Conservation (phyloP, 2,888 invertebrate species). For the Platerodrilus igneus region DNA sequence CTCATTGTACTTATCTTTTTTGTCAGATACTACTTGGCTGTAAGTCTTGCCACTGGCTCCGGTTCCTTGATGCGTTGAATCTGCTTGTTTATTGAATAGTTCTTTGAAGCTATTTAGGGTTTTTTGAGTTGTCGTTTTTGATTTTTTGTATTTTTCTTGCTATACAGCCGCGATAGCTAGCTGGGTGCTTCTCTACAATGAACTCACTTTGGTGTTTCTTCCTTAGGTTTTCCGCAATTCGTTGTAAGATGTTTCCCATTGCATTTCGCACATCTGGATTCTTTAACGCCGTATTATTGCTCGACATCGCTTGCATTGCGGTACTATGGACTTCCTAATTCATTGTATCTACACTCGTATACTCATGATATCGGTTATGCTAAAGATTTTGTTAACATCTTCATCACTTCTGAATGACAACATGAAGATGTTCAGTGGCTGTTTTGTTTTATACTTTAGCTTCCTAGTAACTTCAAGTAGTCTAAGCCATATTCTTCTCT, state of each 20-base stretch:
- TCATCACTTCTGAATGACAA: conserved; percentile 3
- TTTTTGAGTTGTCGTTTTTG: conserved; percentile 4
- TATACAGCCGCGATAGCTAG: no score
- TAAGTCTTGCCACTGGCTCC: no score
- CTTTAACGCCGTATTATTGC: conserved; percentile 8
- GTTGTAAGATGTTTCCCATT: conserved; percentile 8
- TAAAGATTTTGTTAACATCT: conserved; percentile 1
- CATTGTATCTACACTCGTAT: conserved; percentile 1
- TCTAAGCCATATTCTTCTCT: neutral
- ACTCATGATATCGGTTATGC: conserved; percentile 2
- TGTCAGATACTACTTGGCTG: neutral
- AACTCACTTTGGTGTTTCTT: conserved; percentile 5
- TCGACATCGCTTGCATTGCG: conserved; percentile 13
- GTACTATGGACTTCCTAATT: conserved; percentile 7
- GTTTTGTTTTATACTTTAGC: conserved; percentile 1
- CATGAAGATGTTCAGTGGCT: conserved; percentile 5
- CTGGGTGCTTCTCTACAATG: conserved; percentile 14
- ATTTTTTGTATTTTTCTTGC: no score
- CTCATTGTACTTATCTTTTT: no score
- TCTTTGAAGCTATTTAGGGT: conserved; percentile 6
- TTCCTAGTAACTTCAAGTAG: conserved; percentile 2
- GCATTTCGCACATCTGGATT: conserved; percentile 27
- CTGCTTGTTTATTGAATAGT: conserved; percentile 1
- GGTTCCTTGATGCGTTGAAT: no score
- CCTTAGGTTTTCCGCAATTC: conserved; percentile 8